Evolutionary conservation across 2,888 invertebrate species (phyloP).

Genomic region (Protodeltote pygarga): DNA sequence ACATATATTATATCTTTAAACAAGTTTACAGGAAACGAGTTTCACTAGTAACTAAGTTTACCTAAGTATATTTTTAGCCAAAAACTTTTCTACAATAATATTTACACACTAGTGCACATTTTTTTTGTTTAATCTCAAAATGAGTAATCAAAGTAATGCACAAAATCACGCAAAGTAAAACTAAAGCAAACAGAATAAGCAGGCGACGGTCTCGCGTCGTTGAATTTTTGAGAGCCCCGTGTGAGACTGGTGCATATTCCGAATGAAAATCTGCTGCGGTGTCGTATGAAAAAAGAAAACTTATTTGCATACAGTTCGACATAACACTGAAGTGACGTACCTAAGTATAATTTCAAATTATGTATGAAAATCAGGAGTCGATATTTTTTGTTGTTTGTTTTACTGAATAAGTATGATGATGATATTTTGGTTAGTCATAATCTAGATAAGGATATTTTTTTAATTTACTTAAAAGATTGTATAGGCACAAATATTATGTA

Average conservation of each 20-base stretch:
- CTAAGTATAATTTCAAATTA: constrained; percentile 36
- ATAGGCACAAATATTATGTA: no score
- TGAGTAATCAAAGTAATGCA: constrained; percentile 43
- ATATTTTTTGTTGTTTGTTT: no score
- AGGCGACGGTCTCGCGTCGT: constrained; percentile 60
- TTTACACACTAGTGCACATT: constrained; percentile 1
- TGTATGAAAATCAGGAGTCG: constrained; percentile 8
- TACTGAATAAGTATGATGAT: no score
- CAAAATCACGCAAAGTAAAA: constrained; percentile 25
- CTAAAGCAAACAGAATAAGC: constrained; percentile 62
- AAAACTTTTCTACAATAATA: background rate
- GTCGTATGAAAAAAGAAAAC: constrained; percentile 70
- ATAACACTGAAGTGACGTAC: constrained; percentile 38
- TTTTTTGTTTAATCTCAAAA: constrained; percentile 13
- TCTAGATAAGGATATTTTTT: no score
- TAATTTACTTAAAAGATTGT: no score
- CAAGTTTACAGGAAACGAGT: no score
- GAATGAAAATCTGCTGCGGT: constrained; percentile 71
- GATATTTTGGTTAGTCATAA: no score
- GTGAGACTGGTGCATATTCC: constrained; percentile 73
- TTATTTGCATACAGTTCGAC: constrained; percentile 55
- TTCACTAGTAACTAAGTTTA: no score
- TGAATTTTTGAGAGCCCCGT: constrained; percentile 80
- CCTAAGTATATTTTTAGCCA: no score
- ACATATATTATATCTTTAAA: no score